Percentiles rank a stretch among this genome's conserved stretches.
Evolutionary conservation across 2,113 vertebrate species (phyloP).

Genomic region (Lepidothrix coronata): DNA sequence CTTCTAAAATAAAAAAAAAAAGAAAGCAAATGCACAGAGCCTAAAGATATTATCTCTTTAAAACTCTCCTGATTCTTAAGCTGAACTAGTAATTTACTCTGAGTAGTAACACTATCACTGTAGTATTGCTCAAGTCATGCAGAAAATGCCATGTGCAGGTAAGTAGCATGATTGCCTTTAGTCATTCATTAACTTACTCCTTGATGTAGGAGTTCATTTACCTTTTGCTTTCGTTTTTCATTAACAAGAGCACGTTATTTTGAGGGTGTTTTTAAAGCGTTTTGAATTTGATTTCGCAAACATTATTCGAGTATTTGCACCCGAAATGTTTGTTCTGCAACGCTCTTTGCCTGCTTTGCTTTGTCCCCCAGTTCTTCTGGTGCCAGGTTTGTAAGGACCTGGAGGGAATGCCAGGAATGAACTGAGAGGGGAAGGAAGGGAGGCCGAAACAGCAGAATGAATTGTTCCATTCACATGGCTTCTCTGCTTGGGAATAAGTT

Average conservation of each 20-base stretch:
- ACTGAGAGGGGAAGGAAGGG: conserved; percentile 63
- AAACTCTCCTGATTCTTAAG: background rate
- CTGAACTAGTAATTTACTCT: background rate
- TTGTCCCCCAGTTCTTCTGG: background rate
- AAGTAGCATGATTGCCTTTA: background rate
- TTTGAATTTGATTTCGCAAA: background rate
- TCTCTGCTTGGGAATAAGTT: conserved; percentile 50
- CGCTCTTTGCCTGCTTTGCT: background rate
- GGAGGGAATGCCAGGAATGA: conserved; percentile 45
- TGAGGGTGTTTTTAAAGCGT: background rate
- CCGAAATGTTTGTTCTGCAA: background rate
- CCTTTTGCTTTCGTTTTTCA: background rate
- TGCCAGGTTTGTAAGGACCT: background rate
- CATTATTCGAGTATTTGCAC: background rate
- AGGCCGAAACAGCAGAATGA: conserved; percentile 39
- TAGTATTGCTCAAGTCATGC: background rate
- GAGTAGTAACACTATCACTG: background rate
- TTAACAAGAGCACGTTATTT: background rate
- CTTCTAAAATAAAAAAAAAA: background rate
- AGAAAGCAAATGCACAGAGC: background rate
- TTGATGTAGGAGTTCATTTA: background rate
- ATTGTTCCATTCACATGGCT: conserved; percentile 67
- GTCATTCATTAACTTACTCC: background rate
- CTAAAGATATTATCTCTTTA: background rate
- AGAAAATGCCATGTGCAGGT: background rate